A percentile compares a stretch with the other conserved stretches of the same genome.
Evolutionary conservation across 2,888 invertebrate genomes (phyloP).

Genomic region (Euproctis similis): DNA sequence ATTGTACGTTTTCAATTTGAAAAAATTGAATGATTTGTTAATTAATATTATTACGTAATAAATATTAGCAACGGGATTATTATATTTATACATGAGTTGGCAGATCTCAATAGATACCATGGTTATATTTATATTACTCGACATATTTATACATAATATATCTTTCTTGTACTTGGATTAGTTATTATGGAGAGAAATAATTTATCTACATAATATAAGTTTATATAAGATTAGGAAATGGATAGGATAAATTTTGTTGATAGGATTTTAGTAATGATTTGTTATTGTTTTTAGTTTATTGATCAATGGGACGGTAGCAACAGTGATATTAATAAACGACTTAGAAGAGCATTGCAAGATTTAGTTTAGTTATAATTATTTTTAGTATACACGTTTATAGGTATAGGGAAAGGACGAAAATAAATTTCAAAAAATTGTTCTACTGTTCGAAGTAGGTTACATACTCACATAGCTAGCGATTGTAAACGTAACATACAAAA

Average conservation of each 20-base stretch:
- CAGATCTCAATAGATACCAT: slow-evolving; percentile 34
- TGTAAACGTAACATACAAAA: slow-evolving; percentile 49
- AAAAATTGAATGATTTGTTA: slow-evolving; percentile 23
- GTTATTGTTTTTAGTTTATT: no score
- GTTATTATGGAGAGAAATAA: no score
- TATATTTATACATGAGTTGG: slow-evolving; percentile 18
- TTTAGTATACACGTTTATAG: neutral
- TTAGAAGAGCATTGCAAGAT: slow-evolving; percentile 7
- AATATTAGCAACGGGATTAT: slow-evolving; percentile 17
- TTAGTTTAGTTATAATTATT: neutral
- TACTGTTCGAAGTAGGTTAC: slow-evolving; percentile 16
- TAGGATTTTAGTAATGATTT: no score
- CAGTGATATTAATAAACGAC: slow-evolving; percentile 11
- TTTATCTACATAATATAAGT: no score
- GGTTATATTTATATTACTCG: slow-evolving; percentile 28
- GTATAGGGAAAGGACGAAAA: slow-evolving; percentile 3
- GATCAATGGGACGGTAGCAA: slow-evolving; percentile 46
- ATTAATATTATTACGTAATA: slow-evolving; percentile 24
- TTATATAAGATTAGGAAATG: no score
- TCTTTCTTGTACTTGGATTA: no score
- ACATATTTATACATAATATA: no score
- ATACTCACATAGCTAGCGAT: slow-evolving; percentile 56
- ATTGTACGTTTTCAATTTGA: no score
- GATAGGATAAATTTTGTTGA: no score
- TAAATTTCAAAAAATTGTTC: slow-evolving; percentile 17